Base-by-base conservation (phyloP, 2,113 vertebrate genomes). In the Gyps fulvus region DNA sequence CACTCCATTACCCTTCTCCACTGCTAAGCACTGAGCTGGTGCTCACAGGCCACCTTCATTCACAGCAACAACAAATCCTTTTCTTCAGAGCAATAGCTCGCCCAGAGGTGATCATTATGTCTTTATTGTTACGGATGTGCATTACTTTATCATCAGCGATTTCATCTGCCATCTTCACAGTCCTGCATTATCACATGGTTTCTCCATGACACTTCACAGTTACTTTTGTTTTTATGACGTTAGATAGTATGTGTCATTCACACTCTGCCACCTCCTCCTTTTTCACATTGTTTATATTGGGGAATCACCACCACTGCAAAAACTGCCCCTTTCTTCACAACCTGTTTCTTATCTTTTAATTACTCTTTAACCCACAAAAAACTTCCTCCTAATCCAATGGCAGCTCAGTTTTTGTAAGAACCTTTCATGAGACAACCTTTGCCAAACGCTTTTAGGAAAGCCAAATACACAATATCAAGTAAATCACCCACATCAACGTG, bases 401-500 rank as follows among this genome's bases (percentile, higher is more conserved):
- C 45, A 70, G 15, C 36, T 90, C 66, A 36, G 34, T 70, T 91
- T 55, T 87, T 91, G 7, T 40, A 91, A 71, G 45, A 66, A 73
- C 9, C 16, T 83, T 86, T 76, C 40, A n/a, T 19, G 62, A 70
- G 9, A 62, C 47, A 66, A 63, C 31, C 45, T 94, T 87, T 66
- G 29, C 42, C n/a, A 87, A 78, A 62, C 0, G 7, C 9, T 74
- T 83, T 65, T 59, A 57, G 36, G 80, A 87, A 94, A 69, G 27
- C 12, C 54, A 57, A 77, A 65, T 52, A 23, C 26, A 82, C 16
- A 34, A 9, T 19, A 55, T 42, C 31, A 36, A 25, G 43, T 77
- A 36, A 86, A 49, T 65, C 58, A 47, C 8, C 1, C 10, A n/a
- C 49, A 32, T 52, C 47, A 65, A 6, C 0, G 0, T 7, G 3